These are phyloP conservation scores for Salvator merianae DNA, from an alignment of 2,113 vertebrate genomes.

Conservation along the genomic window DNA sequence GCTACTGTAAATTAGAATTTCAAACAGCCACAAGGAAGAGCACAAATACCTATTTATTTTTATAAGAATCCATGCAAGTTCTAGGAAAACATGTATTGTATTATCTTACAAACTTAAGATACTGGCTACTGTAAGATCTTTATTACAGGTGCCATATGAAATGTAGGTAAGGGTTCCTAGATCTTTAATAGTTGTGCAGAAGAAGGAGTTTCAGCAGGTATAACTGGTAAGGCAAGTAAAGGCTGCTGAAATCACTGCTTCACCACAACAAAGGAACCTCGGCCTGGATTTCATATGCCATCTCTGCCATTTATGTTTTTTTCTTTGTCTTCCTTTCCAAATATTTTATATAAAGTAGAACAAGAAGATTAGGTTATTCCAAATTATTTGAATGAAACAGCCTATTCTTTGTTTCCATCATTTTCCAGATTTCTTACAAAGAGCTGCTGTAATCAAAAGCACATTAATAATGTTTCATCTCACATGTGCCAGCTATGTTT, in stretches of 20 bases:
- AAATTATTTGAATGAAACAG: not conserved
- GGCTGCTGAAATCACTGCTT: too few species aligned
- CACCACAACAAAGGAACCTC: too few species aligned
- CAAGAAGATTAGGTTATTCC: too few species aligned
- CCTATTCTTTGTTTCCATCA: not conserved
- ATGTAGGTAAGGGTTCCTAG: too few species aligned
- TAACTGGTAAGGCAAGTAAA: too few species aligned
- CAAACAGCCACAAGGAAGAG: not conserved
- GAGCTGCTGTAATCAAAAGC: not conserved
- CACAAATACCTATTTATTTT: not conserved
- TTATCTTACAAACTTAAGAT: too few species aligned
- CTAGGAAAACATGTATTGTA: not conserved
- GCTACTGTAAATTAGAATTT: not conserved
- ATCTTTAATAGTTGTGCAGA: too few species aligned
- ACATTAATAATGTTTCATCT: not conserved
- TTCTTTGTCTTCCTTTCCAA: not conserved
- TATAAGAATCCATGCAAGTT: not conserved
- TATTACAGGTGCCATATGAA: too few species aligned
- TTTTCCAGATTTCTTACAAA: not conserved
- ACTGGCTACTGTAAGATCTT: too few species aligned
- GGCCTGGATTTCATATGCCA: not conserved
- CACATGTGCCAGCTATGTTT: not conserved
- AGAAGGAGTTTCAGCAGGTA: too few species aligned
- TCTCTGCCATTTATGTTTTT: not conserved
- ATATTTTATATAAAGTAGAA: not conserved